Conservation (phyloP, 2,797 vertebrate genomes). For the Sylvia borin region DNA sequence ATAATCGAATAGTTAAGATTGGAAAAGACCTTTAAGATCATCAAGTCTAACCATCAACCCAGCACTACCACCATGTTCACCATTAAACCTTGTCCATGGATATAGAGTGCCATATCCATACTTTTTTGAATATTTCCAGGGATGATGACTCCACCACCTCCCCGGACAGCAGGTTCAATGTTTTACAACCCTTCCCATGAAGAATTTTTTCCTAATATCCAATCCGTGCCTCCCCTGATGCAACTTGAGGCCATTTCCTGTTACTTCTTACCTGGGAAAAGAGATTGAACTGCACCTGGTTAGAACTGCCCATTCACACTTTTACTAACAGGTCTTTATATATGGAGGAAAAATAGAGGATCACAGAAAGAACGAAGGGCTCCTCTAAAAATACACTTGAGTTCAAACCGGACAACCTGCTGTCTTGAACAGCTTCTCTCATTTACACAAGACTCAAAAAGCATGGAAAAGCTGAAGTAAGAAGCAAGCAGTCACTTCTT, state of each 20-base stretch:
- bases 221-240: not conserved
- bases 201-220: not conserved
- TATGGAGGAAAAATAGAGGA: not conserved
- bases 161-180: not conserved
- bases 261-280: not conserved
- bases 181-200: not conserved
- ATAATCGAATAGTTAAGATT: not conserved
- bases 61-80: not conserved
- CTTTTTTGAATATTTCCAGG: not conserved
- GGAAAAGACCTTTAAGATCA: not conserved
- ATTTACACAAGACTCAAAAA: not conserved
- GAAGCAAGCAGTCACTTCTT: not conserved
- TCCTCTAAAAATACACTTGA: not conserved
- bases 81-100: not conserved
- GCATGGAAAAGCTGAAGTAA: not conserved
- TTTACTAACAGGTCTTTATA: not conserved
- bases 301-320: not conserved
- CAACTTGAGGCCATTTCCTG: not conserved
- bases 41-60: not conserved
- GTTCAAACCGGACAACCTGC: not conserved
- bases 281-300: not conserved
- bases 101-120: fast-evolving
- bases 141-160: not conserved
- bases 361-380: not conserved
- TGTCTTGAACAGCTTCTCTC: not conserved